Evolutionary conservation across 2,888 invertebrate species (phyloP).

Genomic region (Perithous albicinctus): DNA sequence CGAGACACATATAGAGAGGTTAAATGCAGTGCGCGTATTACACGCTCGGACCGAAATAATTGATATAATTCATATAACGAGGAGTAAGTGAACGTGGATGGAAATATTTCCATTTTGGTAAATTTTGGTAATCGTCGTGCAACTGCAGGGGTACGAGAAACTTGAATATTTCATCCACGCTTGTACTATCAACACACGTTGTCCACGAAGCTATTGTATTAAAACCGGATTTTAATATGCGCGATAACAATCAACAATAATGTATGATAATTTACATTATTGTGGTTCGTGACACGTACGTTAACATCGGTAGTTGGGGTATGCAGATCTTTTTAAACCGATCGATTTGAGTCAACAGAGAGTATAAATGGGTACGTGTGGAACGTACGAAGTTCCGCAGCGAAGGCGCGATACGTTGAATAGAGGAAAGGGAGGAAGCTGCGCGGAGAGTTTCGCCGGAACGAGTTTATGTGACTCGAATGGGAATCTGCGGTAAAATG

Average conservation of each 20-base stretch:
- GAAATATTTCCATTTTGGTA: conserved; percentile 62
- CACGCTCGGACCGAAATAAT: conserved; percentile 53
- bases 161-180: conserved; percentile 59
- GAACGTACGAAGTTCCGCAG: not conserved
- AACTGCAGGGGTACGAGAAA: conserved; percentile 1
- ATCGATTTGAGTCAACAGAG: conserved; percentile 60
- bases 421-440: conserved; percentile 13
- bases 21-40: conserved; percentile 49
- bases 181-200: conserved; percentile 53
- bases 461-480: conserved; percentile 66
- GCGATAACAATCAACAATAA: conserved; percentile 67
- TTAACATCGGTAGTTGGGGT: not conserved
- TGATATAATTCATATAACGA: conserved; percentile 58
- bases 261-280: conserved; percentile 67
- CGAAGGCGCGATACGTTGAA: conserved; percentile 25
- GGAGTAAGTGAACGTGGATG: conserved; percentile 55
- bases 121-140: conserved; percentile 33
- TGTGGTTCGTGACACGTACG: conserved; percentile 58
- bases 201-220: conserved; percentile 41
- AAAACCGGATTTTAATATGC: conserved; percentile 65
- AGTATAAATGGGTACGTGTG: conserved; percentile 45
- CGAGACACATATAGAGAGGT: not conserved
- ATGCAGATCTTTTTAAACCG: conserved; percentile 36
- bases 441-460: conserved; percentile 46
- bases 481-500: conserved; percentile 60